These are phyloP conservation scores for Xanthia togata DNA, from an alignment of 2,888 invertebrate genomes.

Conservation along the genomic window DNA sequence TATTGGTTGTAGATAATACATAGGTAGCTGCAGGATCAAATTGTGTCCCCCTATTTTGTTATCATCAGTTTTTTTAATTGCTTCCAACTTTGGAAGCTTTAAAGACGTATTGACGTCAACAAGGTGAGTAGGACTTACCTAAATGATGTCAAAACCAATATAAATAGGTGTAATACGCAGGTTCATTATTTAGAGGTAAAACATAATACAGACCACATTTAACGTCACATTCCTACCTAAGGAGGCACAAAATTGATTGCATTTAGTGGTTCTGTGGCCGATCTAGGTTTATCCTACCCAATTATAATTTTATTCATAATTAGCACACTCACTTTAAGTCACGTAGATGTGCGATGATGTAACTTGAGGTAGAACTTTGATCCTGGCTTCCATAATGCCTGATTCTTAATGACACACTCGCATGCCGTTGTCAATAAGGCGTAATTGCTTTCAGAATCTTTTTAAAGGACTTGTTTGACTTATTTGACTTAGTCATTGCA, in stretches of 20 bases:
- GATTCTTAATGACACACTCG: constrained; percentile 21
- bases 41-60: no score
- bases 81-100: no score
- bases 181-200: constrained; percentile 23
- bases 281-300: constrained; percentile 31
- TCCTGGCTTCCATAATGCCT: constrained; percentile 11
- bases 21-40: no score
- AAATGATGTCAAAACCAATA: not conserved
- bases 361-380: constrained; percentile 15
- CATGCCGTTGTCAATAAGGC: not conserved
- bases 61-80: no score
- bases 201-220: constrained; percentile 17
- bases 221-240: constrained; percentile 13
- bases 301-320: constrained; percentile 40
- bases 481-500: constrained; percentile 4
- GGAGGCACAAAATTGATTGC: constrained; percentile 3
- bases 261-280: constrained; percentile 37
- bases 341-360: constrained; percentile 32
- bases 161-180: constrained; percentile 9
- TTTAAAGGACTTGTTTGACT: constrained; percentile 21
- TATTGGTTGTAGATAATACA: no score
- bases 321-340: constrained; percentile 20
- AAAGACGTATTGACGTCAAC: no score
- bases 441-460: constrained; percentile 1
- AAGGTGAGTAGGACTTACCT: not conserved